phyloP scores from a whole-genome alignment of 2,888 invertebrate genomes.

The Listrodromus nycthemerus region DNA sequence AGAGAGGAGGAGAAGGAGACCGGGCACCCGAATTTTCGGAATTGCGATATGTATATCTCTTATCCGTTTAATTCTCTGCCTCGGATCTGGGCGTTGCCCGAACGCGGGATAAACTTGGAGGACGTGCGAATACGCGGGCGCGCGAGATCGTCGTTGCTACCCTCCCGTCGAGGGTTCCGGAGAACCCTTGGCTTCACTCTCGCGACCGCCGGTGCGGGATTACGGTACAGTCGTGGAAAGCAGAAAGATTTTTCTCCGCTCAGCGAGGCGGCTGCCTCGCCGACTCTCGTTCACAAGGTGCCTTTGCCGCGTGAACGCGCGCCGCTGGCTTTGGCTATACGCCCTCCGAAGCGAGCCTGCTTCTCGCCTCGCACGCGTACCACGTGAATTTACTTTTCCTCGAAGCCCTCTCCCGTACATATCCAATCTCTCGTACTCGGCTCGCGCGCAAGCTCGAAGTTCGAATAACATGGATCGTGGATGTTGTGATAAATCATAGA shows the following conservation, averaged over 20 bases:
- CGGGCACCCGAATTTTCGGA: neutral
- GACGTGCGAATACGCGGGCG: conserved; percentile 42
- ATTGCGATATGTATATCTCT: conserved; percentile 15
- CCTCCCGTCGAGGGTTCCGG: conserved; percentile 48
- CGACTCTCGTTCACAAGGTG: conserved; percentile 5
- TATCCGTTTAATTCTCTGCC: conserved; percentile 20
- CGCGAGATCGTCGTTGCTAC: conserved; percentile 54
- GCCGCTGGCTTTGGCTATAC: neutral
- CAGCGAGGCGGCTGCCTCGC: neutral
- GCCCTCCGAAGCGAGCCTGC: neutral
- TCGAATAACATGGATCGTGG: too few relatives aligned
- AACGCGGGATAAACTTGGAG: conserved; percentile 58
- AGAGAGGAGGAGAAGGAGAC: neutral
- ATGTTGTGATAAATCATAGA: too few relatives aligned
- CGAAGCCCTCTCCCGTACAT: neutral
- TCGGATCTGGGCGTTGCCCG: conserved; percentile 67
- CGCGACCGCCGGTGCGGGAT: neutral
- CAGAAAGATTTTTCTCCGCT: conserved; percentile 17
- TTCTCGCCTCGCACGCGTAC: neutral
- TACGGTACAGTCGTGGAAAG: neutral
- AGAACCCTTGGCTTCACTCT: neutral
- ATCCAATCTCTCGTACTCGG: neutral
- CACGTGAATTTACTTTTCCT: neutral
- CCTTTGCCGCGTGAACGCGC: neutral
- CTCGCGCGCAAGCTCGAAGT: neutral